Conservation (phyloP, 2,113 vertebrate species). For the Atrichornis clamosus region DNA sequence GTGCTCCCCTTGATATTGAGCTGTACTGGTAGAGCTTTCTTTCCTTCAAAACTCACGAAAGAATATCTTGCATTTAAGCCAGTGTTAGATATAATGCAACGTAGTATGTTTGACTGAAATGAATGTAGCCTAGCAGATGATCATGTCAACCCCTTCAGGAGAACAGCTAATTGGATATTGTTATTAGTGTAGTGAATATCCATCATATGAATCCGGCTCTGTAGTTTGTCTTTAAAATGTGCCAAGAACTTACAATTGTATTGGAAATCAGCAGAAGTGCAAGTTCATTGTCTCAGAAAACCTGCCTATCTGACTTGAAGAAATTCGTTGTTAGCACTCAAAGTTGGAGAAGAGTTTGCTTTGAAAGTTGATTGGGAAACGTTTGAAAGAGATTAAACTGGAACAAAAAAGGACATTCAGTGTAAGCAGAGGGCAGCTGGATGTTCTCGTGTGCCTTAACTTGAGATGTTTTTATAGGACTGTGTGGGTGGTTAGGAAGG, state of each 20-base stretch:
- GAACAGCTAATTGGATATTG: background rate
- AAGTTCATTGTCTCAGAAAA: background rate
- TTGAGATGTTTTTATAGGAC: background rate
- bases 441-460: constrained; percentile 1
- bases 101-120: background rate
- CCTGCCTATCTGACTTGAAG: background rate
- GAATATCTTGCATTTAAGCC: background rate
- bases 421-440: constrained; percentile 39
- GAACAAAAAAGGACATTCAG: background rate
- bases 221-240: background rate
- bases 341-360: background rate
- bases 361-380: background rate
- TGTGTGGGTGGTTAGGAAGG: background rate
- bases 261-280: background rate
- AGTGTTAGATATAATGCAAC: background rate
- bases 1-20: background rate
- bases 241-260: background rate
- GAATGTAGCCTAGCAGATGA: background rate
- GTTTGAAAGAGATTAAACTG: background rate
- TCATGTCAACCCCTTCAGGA: background rate
- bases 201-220: background rate
- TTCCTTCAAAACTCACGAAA: background rate
- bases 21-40: background rate
- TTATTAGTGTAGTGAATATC: background rate
- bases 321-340: background rate